Percentiles rank a stretch among this genome's conserved stretches.
Evolutionary conservation across 1,140 invertebrate species (phyloP).

Genomic region (Anastrepha ludens): DNA sequence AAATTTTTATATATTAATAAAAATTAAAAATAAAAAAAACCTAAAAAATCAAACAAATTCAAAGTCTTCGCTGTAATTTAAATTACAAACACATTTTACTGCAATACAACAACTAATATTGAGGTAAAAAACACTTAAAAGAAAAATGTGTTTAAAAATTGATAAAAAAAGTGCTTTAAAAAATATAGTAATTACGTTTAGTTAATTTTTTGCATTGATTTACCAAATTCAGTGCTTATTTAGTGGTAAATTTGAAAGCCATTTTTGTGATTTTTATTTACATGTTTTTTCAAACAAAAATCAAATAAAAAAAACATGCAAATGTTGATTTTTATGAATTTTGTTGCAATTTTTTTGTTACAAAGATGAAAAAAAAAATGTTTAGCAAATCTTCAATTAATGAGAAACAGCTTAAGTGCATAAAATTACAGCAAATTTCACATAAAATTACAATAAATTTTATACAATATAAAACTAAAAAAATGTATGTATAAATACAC

Average conservation of each 20-base stretch:
- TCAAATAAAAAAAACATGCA: neutral
- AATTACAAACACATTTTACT: conserved; percentile 37
- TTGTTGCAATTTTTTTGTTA: neutral
- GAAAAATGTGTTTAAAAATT: conserved; percentile 18
- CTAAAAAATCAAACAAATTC: neutral
- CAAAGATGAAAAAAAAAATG: neutral
- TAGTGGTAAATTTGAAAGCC: conserved; percentile 11
- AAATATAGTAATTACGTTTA: neutral
- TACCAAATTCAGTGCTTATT: neutral
- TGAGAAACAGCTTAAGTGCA: neutral
- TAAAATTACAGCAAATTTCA: neutral
- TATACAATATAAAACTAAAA: too few species aligned
- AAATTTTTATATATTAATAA: neutral
- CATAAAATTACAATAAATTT: neutral
- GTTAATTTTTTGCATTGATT: conserved; percentile 23
- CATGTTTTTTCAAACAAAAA: neutral
- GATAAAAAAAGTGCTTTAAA: conserved; percentile 14
- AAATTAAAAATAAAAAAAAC: neutral
- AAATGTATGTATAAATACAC: neutral
- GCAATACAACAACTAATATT: conserved; percentile 1
- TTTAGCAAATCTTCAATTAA: neutral
- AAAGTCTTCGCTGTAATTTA: conserved; percentile 45
- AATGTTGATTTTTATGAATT: neutral
- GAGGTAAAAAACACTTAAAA: neutral
- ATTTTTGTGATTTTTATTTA: conserved; percentile 50